Conservation (phyloP, 2,888 invertebrate species). For the Nephrotoma appendiculata region DNA sequence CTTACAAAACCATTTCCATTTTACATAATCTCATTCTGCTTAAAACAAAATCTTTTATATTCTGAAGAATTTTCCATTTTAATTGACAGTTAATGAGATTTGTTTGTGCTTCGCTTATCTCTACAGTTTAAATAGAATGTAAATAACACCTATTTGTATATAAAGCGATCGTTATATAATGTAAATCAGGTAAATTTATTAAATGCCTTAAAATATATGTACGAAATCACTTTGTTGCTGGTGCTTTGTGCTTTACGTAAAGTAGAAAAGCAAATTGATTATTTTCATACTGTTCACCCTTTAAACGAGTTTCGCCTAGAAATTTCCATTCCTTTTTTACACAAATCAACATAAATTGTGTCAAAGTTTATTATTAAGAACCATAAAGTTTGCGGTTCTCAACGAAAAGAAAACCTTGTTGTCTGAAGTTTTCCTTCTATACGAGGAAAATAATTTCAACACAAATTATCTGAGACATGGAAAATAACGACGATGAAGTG, state of each 20-base stretch:
- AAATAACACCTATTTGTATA: no score
- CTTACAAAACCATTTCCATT: no score
- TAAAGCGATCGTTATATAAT: no score
- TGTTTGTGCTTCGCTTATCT: not conserved
- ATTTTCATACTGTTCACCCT: no score
- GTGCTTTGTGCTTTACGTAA: no score
- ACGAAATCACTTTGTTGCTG: no score
- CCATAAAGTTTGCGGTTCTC: not conserved
- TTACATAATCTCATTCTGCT: not conserved
- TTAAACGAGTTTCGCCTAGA: no score
- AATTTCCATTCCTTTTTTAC: not conserved
- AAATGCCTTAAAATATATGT: no score
- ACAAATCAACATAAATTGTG: not conserved
- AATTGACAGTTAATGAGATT: not conserved
- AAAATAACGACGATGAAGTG: not conserved
- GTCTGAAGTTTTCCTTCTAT: not conserved
- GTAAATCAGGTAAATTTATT: no score
- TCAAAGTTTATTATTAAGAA: not conserved
- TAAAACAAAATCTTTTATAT: not conserved
- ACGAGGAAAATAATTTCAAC: not conserved
- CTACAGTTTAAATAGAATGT: no score
- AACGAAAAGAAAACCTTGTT: not conserved
- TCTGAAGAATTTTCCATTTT: not conserved
- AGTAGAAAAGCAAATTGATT: no score
- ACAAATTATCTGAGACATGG: not conserved